These are phyloP conservation scores for Beris morrisii DNA, from an alignment of 2,888 invertebrate species.

Conservation along the genomic window DNA sequence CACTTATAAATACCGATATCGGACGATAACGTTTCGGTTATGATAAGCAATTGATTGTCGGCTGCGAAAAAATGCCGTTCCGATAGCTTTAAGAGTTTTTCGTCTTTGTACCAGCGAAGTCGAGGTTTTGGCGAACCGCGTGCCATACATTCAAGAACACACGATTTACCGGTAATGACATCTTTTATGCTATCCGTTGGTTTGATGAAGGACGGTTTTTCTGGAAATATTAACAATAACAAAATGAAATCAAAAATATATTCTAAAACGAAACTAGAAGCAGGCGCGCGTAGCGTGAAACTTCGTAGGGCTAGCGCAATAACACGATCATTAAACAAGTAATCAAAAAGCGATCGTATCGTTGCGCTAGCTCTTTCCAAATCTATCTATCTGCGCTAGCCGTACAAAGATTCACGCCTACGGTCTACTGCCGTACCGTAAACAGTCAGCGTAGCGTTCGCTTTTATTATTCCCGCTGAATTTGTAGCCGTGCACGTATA, in stretches of 20 bases:
- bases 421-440: constrained; percentile 48
- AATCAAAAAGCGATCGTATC: no score
- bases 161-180: constrained; percentile 77
- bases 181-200: constrained; percentile 80
- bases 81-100: constrained; percentile 68
- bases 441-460: constrained; percentile 85
- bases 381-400: background rate
- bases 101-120: constrained; percentile 85
- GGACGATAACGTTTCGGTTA: constrained; percentile 73
- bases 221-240: constrained; percentile 59
- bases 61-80: constrained; percentile 86
- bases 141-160: constrained; percentile 86
- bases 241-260: no score
- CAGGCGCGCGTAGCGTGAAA: background rate
- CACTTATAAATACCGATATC: constrained; percentile 91
- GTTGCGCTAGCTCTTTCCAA: no score
- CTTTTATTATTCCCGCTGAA: constrained; percentile 81
- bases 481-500: constrained; percentile 94
- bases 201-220: constrained; percentile 83
- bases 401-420: no score
- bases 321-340: no score
- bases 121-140: constrained; percentile 81
- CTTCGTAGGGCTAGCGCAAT: no score
- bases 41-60: constrained; percentile 84
- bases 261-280: background rate